phyloP scores from a whole-genome alignment of 2,113 vertebrate genomes.

The Calonectris borealis region DNA sequence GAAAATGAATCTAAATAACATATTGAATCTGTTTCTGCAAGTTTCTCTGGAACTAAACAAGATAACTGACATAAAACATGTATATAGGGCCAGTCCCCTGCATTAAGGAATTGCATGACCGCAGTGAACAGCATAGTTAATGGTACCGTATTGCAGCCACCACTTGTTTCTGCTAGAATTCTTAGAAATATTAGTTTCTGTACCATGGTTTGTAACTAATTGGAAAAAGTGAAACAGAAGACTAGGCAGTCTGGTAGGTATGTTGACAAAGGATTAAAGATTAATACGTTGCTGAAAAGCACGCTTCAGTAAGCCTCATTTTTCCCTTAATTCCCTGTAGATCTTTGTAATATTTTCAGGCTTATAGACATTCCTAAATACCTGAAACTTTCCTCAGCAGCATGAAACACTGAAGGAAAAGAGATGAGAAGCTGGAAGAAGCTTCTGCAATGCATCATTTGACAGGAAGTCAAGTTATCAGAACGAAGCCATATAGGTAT shows the following conservation, averaged over 20 bases:
- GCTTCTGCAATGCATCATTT: conserved; percentile 88
- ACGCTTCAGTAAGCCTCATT: neutral
- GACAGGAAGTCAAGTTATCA: conserved; percentile 90
- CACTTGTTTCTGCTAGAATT: neutral
- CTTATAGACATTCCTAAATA: neutral
- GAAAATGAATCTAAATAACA: neutral
- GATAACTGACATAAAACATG: neutral
- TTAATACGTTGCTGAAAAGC: neutral
- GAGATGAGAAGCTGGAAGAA: conserved; percentile 59
- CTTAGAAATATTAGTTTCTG: neutral
- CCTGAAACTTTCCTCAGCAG: neutral
- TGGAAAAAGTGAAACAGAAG: neutral
- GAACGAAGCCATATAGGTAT: conserved; percentile 83
- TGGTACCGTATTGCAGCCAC: neutral
- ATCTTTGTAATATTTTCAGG: neutral
- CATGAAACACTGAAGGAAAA: conserved; percentile 10
- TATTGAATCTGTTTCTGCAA: neutral
- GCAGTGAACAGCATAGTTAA: neutral
- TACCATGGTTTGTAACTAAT: neutral
- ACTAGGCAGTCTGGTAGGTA: neutral
- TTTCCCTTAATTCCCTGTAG: neutral
- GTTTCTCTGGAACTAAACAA: neutral
- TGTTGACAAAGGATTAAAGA: neutral
- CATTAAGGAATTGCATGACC: neutral
- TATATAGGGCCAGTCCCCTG: no score